Base-by-base conservation (phyloP, 37 sponge, comb jelly and placozoan genomes). In the Dysidea cf. avara region DNA sequence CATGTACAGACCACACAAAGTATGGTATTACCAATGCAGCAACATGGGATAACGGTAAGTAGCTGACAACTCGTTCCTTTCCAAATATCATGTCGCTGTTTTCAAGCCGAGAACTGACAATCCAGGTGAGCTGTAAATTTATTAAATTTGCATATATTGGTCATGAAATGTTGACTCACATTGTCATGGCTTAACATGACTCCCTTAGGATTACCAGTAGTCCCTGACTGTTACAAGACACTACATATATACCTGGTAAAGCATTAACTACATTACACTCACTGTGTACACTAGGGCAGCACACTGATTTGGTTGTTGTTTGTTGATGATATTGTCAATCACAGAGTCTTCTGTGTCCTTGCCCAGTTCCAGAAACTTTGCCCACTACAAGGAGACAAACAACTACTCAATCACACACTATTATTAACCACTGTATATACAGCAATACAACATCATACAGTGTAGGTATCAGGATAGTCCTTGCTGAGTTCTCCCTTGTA, bases 381-480 rank as follows among this genome's bases (percentile, higher is more conserved):
- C n/a, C n/a, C n/a, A n/a, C n/a, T n/a, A n/a, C n/a, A n/a, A n/a
- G n/a, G n/a, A n/a, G n/a, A n/a, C n/a, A n/a, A n/a, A n/a, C n/a
- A n/a, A n/a, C n/a, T n/a, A n/a, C n/a, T n/a, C n/a, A n/a, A n/a
- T n/a, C n/a, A n/a, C n/a, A n/a, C n/a, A n/a, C n/a, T n/a, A n/a
- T n/a, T n/a, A n/a, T n/a, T 92, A 92, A 56, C 40, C 81, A 66
- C 16, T 93, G 93, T 40, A 73, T 92, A 81, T 92, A 96, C 52
- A 88, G 96, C 9, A 96, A 82, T 53, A 96, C 82, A 29, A 86
- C 93, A 71, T 92, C 88, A 35, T 90, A n/a, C n/a, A n/a, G n/a
- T n/a, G n/a, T n/a, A n/a, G n/a, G n/a, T n/a, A n/a, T n/a, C n/a
- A n/a, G n/a, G n/a, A n/a, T n/a, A n/a, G n/a, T n/a, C n/a, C n/a